Base-by-base conservation (phyloP, 2,113 vertebrate genomes). In the Ascaphus truei region DNA sequence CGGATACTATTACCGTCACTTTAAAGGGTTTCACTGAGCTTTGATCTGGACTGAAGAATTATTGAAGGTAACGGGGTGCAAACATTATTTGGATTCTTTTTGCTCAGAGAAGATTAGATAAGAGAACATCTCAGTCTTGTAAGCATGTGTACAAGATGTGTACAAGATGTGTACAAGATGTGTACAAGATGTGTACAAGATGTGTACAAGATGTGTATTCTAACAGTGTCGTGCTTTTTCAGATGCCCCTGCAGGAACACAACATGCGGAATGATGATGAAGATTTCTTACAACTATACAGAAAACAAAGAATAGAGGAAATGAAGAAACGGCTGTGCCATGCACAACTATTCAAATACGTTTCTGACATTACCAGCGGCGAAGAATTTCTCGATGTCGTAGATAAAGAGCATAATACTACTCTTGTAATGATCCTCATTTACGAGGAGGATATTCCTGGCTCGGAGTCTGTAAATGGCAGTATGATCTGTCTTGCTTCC, bases 261-360 rank as follows among this genome's bases (percentile, higher is more conserved):
- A 90, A 90, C 74, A 83, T 94, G 61, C 90, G 88, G 27, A 88
- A 92, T 0, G 96, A 98, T 0, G 96, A 99, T 0, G 94, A 98
- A 76, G 93, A 88, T 0, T 99, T 99, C 75, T 77, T 99, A 23
- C 92, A 94, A 85, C 93, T 92, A 31, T 98, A 99, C 85, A 89
- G 96, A n/a, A 88, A 92, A 83, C 96, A 98, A 86, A 89, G 97
- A 27, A 99, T 99, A 68, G 95, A 96, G 56, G 93, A 98, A 80
- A 98, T 99, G 96, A 88, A 90, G 11, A 90, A 87, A 60, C 96
- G 97, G 84, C 68, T 98, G 43, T 92, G 88, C 72, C 87, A 84
- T 0, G 93, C 93, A 22, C 93, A 93, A 55, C 91, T 92, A 0
- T 99, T 98, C 30, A 91, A 89, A 36, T 86, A 88, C 68, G 94